phyloP scores from a whole-genome alignment of 2,888 invertebrate species.

The Rapana venosa region DNA sequence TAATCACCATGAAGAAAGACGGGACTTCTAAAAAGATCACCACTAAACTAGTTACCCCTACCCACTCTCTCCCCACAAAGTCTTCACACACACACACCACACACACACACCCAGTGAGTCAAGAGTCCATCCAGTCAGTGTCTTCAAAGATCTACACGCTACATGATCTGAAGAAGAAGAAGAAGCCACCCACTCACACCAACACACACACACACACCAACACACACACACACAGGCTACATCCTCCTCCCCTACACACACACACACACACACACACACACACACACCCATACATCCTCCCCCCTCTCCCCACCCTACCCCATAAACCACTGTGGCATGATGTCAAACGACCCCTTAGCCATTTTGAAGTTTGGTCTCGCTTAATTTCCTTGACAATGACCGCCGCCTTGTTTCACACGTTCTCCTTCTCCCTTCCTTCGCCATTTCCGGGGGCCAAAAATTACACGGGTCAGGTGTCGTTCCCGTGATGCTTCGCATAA shows the following conservation, averaged over 20 bases:
- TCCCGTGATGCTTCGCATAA: constrained; percentile 42
- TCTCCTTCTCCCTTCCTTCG: constrained; percentile 31
- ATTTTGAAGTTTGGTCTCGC: constrained; percentile 39
- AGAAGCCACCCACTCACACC: constrained; percentile 9
- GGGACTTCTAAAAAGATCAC: not conserved
- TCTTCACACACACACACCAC: too few relatives aligned
- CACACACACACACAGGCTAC: too few relatives aligned
- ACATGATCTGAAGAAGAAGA: not conserved
- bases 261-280: too few relatives aligned
- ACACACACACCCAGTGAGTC: too few relatives aligned
- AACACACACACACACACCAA: too few relatives aligned
- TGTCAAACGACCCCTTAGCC: constrained; percentile 27
- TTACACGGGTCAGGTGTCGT: constrained; percentile 44
- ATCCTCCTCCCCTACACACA: not conserved
- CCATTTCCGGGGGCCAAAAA: constrained; percentile 44
- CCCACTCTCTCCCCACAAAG: not conserved
- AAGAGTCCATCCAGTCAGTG: too few relatives aligned
- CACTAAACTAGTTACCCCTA: too few relatives aligned
- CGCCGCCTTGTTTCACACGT: constrained; percentile 34
- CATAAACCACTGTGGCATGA: constrained; percentile 22
- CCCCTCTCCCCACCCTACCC: not conserved
- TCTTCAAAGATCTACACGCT: constrained; percentile 7
- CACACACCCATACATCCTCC: not conserved
- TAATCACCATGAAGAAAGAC: too few relatives aligned
- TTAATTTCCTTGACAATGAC: constrained; percentile 42